These are phyloP conservation scores for Calyptomena viridis DNA, from an alignment of 2,113 vertebrate species.

Conservation along the genomic window DNA sequence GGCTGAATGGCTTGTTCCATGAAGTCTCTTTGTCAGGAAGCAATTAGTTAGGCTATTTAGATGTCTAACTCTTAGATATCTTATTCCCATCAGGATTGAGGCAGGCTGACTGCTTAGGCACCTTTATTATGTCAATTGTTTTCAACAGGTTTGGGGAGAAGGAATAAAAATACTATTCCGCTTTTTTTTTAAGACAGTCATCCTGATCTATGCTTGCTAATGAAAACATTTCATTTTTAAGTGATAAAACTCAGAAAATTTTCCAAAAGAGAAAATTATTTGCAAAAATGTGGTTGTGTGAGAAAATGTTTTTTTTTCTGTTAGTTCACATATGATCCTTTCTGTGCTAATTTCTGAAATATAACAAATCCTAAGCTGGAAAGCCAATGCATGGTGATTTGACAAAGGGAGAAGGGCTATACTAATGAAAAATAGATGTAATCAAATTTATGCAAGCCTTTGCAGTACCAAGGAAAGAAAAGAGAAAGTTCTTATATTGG, in stretches of 20 bases:
- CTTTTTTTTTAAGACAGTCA: background rate
- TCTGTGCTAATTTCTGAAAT: background rate
- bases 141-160: background rate
- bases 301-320: background rate
- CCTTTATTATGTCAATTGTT: background rate
- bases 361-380: background rate
- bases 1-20: background rate
- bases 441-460: background rate
- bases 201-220: background rate
- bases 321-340: no score
- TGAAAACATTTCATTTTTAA: background rate
- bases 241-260: background rate
- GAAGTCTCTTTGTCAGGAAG: background rate
- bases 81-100: background rate
- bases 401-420: background rate
- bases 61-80: background rate
- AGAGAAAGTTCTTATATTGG: background rate
- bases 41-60: conserved; percentile 24
- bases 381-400: background rate
- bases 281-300: background rate
- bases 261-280: background rate
- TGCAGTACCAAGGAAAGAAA: background rate
- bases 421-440: background rate
- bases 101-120: background rate
- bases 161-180: background rate